Percentiles rank a stretch among this genome's conserved stretches.
phyloP scores from a whole-genome alignment of 1,140 invertebrate species.

The Heliconius melpomene region DNA sequence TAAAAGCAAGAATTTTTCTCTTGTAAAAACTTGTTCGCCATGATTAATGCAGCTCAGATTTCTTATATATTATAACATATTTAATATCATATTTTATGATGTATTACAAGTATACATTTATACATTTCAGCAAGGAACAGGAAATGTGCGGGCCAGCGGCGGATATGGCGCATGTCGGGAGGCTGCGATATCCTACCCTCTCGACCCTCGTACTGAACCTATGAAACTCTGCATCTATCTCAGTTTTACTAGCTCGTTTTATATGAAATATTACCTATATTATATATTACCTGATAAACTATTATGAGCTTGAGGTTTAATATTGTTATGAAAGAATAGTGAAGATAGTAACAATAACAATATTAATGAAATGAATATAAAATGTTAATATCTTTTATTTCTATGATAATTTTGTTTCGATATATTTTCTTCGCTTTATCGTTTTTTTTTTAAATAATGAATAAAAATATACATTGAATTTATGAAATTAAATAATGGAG shows the following conservation, averaged over 20 bases:
- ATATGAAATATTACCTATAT: not conserved
- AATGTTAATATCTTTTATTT: no score
- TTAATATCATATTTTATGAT: not conserved
- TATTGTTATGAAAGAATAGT: not conserved
- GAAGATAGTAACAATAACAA: no score
- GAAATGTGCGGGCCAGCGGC: constrained; percentile 19
- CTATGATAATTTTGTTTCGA: no score
- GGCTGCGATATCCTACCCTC: not conserved
- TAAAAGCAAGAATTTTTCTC: no score
- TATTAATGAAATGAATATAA: no score
- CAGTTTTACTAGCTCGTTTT: not conserved
- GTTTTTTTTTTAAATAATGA: no score
- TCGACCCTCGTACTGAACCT: not conserved
- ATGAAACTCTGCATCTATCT: not conserved
- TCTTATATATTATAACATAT: not conserved
- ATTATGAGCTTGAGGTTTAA: not conserved
- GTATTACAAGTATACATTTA: not conserved
- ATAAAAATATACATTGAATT: no score
- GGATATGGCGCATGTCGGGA: constrained; percentile 13
- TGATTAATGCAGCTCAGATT: no score
- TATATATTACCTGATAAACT: not conserved
- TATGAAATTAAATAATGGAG: no score
- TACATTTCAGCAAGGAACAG: constrained; percentile 1
- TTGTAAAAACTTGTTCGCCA: no score
- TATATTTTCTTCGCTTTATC: no score